Base-by-base conservation (phyloP, 2,888 invertebrate genomes). In the Caenorhabditis zanzibari region DNA sequence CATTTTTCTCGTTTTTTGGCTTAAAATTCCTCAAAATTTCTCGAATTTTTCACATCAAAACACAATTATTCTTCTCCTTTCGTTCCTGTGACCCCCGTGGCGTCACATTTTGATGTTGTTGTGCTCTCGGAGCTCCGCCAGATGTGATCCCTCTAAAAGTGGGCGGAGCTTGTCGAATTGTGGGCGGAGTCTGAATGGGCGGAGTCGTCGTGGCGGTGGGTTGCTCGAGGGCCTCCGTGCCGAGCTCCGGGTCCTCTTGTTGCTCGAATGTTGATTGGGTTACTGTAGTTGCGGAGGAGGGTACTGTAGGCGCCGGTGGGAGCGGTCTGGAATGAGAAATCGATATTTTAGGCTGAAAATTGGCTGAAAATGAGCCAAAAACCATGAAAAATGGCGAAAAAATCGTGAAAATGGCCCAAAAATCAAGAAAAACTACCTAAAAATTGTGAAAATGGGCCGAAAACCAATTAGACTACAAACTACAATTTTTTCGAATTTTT, bases 161-260 rank as follows among this genome's bases (percentile, higher is more conserved):
- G 26, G 54, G 26, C 54, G 54, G 24, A 26, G 54, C 24, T 7
- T 54, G 54, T 22, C n/a, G 52, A 32, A 19, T n/a, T n/a, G n/a
- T n/a, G 52, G 52, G 52, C 22, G 52, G 52, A 52, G 52, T 22
- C 44, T 28, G 28, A 16, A 6, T 47, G 72, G 6, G n/a, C n/a
- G n/a, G n/a, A n/a, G n/a, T n/a, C n/a, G n/a, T n/a, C n/a, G n/a
- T n/a, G 52, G 32, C 12, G 72, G 44, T 16, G 38, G 69, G 71
- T 9, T 56, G 71, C 41, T 72, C 72, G 10, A 59, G 0, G 5
- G 63, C 63, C n/a, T 73, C 73, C n/a, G 63, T 52, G 52, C 52
- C 73, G 12, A 49, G 38, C 52, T 73, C 73, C 35, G 38, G 10
- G 14, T 73, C 63, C n/a, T 73, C 73, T 61, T 52, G 61, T 1